Percentiles rank a stretch among this genome's conserved stretches.
Evolutionary conservation across 2,113 vertebrate genomes (phyloP).

Genomic region (Lycocorax pyrrhopterus): DNA sequence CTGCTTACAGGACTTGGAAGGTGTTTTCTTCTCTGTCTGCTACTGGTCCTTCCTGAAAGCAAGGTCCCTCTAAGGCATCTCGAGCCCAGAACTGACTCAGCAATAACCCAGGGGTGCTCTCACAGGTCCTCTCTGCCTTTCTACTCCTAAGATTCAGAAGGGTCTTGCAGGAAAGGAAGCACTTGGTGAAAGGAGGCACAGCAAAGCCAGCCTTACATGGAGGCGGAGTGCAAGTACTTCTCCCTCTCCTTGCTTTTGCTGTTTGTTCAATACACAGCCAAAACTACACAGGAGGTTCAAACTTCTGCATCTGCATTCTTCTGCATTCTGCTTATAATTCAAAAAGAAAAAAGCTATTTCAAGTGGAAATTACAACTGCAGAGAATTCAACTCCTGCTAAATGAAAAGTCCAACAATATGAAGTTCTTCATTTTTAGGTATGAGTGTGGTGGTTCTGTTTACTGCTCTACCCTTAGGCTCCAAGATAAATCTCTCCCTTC

Average conservation of each 20-base stretch:
- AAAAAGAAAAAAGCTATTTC: background rate
- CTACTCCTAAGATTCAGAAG: background rate
- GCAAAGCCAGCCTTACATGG: background rate
- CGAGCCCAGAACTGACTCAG: background rate
- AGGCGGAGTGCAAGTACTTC: background rate
- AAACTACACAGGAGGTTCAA: background rate
- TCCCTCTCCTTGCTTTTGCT: background rate
- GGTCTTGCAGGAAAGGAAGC: background rate
- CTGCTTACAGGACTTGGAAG: background rate
- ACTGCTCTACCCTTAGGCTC: background rate
- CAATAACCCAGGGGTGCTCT: background rate
- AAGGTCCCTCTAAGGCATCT: background rate
- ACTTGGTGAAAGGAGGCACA: background rate
- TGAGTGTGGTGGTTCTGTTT: background rate
- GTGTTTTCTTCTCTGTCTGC: background rate
- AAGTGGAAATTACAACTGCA: background rate
- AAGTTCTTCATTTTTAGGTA: background rate
- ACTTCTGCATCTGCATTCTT: background rate
- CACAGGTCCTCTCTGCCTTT: background rate
- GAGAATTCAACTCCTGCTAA: background rate
- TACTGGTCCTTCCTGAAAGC: background rate
- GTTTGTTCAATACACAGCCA: background rate
- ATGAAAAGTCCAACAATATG: background rate
- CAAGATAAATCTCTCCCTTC: constrained; percentile 18
- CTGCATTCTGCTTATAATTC: background rate